Percentiles rank a stretch among this genome's conserved stretches.
Conservation (phyloP, 2,797 vertebrate species). For the Lemur catta region DNA sequence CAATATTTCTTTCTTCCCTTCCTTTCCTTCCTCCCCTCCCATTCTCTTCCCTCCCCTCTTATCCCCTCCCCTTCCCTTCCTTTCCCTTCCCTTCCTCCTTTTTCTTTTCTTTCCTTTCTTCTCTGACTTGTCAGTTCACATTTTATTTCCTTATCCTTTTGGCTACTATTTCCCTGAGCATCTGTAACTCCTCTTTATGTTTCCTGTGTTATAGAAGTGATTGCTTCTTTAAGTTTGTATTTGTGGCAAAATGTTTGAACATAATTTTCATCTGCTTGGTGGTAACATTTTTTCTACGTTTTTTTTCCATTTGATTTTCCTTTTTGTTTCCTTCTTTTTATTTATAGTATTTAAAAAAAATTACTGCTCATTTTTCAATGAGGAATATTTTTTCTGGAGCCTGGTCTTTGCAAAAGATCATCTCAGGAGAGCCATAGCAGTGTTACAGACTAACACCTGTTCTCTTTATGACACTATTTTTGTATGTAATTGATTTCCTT, state of each 20-base stretch:
- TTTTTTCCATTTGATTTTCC: background rate
- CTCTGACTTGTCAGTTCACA: background rate
- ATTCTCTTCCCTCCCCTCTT: no score
- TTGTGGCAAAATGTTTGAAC: background rate
- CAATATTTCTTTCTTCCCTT: no score
- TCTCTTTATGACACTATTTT: conserved; percentile 29
- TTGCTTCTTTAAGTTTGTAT: background rate
- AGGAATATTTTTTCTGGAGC: background rate
- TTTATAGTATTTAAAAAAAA: background rate
- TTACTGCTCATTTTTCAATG: background rate
- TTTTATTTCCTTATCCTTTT: conserved; percentile 19
- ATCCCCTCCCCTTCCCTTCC: no score
- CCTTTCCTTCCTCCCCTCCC: no score
- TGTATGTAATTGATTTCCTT: background rate
- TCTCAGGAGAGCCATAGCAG: background rate
- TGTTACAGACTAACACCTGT: background rate
- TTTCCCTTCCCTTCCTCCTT: no score
- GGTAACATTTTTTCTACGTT: background rate
- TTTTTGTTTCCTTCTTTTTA: background rate
- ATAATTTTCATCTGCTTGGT: background rate
- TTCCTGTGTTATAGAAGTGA: background rate
- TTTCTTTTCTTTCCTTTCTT: background rate
- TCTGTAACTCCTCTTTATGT: background rate
- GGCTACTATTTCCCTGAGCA: background rate
- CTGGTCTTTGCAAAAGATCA: background rate